A percentile compares a stretch with the other conserved stretches of the same genome.
Conservation (phyloP, 2,888 invertebrate species). For the Euzophera pinguis region DNA sequence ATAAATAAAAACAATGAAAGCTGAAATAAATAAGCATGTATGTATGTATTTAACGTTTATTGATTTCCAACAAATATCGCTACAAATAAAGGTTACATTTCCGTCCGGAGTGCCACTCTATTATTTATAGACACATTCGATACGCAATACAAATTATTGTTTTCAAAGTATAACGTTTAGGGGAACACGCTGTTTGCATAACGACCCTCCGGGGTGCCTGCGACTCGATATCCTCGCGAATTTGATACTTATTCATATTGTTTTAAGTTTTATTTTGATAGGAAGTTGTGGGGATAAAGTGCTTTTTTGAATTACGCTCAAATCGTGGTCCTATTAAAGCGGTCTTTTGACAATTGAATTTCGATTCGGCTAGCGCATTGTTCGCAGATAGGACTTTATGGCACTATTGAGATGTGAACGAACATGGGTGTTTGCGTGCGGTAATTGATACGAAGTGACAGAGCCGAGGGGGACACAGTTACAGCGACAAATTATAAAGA, state of each 20-base stretch:
- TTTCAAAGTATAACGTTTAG: constrained; percentile 80
- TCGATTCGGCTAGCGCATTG: constrained; percentile 59
- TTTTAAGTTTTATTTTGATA: constrained; percentile 51
- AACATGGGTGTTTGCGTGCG: constrained; percentile 75
- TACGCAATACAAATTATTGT: constrained; percentile 81
- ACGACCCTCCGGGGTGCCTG: constrained; percentile 65
- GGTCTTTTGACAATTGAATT: constrained; percentile 78
- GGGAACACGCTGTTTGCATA: constrained; percentile 75
- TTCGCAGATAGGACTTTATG: constrained; percentile 66
- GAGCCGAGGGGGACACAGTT: constrained; percentile 65
- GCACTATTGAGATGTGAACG: constrained; percentile 26
- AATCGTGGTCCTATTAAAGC: constrained; percentile 67
- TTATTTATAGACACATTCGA: constrained; percentile 79
- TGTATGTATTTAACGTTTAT: too few relatives aligned
- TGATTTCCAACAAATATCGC: not conserved
- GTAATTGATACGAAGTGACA: constrained; percentile 80
- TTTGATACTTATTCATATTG: constrained; percentile 47
- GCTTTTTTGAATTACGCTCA: constrained; percentile 51
- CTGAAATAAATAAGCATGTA: too few relatives aligned
- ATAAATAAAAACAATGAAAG: too few relatives aligned
- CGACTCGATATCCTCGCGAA: constrained; percentile 36
- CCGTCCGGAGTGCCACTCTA: constrained; percentile 74
- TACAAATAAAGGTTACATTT: constrained; percentile 36
- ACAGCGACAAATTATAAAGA: not conserved
- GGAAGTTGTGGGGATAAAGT: constrained; percentile 37